Base-by-base conservation (phyloP, 2,888 invertebrate genomes). In the Plebejus anna region DNA sequence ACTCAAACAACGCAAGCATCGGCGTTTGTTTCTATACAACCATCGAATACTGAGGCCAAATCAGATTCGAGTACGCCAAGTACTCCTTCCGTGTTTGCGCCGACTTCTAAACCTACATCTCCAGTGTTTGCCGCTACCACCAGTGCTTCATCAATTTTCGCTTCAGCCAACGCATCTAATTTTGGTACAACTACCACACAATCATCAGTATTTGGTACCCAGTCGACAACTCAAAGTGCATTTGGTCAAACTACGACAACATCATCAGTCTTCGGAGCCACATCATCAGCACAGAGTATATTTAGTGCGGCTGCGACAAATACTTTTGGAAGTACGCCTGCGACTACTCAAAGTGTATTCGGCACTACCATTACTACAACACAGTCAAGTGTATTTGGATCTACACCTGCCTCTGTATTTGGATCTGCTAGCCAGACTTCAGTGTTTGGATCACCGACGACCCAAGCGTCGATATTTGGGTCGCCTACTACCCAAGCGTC, bases 401-500 rank as follows among this genome's bases (percentile, higher is more conserved):
- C 86, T 28, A 73, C 13, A 5, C 51, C 28, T 5, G 13, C 32
- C 16, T 82, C 84, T 16, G 82, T 82, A 2, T 86, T 86, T 57
- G 82, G 83, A 16, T 78, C 83, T 3, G n/a, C 72, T 13, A 83
- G 81, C 72, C 78, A 82, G 55, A 79, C 85, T 32, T 72, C 72
- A 28, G 81, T 83, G 2, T 85, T 86, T 75, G 84, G 83, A 4
- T 55, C 83, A 36, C 75, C 81, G 4, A 78, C 84, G 9, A 80
- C 84, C 3, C 82, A 83, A 75, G 76, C 84, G 11, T 81, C 84
- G n/a, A 80, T 82, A 28, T 84, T 83, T 71, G 81, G 83, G 1
- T 75, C 80, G 11, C 80, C 82, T 9, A 76, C 82, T 22, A 83
- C 84, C 36, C 84, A 83, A 78, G 76, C 86, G 1, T 86, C 88